Evolutionary conservation across 2,797 vertebrate species (phyloP), one percentile per base, ranked within the genome.

Genomic region (Hypotaenidia philippensis): DNA sequence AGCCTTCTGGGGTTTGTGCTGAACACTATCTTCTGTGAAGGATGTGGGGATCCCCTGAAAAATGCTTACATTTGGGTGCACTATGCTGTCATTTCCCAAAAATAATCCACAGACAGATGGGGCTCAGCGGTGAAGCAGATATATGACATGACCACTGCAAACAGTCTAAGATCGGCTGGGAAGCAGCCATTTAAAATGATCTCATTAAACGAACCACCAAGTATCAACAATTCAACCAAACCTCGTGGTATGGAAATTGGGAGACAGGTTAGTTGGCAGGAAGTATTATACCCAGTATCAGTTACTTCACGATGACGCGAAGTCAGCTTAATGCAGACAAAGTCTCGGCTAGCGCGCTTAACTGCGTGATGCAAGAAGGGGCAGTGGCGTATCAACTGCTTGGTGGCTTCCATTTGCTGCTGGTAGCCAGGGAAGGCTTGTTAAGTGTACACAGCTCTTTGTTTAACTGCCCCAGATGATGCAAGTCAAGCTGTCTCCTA

Each of bases 221-320:
- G 26, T 13, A 2, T 31, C 87, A 76, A 60, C 5, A 21, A 41
- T 47, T 76, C 61, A 26, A 79, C 17, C 26, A 79, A 82, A 69
- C 20, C 5, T 19, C 29, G 11, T 2, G 16, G 31, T 2, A 56
- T 3, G 36, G 11, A 89, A 79, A 60, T 1, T 23, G 32, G 9
- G 10, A 76, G 32, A 13, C 6, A 34, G 20, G 52, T 64, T 19
- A 36, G n/a, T 3, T 44, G 36, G 29, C 34, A 84, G 47, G 45
- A 87, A 50, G 1, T 16, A 40, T 41, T 49, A 84, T 4, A 75
- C 10, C 29, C 10, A 19, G 5, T 0, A 0, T 41, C n/a, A 82
- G 53, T 45, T 66, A 69, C 20, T 74, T 55, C 18, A 23, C 45
- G 23, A n/a, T 34, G 53, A 75, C 31, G 27, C 3, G 11, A 45